Conservation (phyloP, 2,797 vertebrate species). For the Pyrrhura leucotis region DNA sequence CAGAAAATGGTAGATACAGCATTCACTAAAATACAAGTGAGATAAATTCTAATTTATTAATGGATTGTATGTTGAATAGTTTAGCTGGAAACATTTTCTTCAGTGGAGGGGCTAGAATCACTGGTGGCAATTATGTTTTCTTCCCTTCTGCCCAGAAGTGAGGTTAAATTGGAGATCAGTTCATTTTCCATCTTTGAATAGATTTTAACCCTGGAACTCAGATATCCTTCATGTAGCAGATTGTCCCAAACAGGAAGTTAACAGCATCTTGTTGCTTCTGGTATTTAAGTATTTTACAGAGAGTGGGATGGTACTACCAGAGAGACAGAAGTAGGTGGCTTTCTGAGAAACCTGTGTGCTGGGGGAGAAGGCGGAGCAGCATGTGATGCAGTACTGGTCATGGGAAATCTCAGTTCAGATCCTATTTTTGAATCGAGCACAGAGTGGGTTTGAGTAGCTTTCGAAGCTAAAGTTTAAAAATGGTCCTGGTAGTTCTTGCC, state of each 20-base stretch:
- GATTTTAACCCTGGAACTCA: background rate
- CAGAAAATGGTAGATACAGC: background rate
- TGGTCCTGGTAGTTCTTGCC: background rate
- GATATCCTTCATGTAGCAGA: background rate
- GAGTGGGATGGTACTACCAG: background rate
- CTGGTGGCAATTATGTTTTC: background rate
- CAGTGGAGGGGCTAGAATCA: background rate
- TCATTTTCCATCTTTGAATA: background rate
- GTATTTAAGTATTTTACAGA: background rate
- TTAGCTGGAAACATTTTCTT: background rate
- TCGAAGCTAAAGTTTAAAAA: background rate
- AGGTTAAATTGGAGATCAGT: background rate
- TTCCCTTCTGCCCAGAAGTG: background rate
- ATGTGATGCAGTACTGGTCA: background rate
- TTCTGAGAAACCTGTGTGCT: background rate
- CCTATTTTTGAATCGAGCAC: rapidly evolving
- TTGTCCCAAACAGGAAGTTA: background rate
- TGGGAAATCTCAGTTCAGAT: background rate
- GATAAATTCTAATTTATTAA: background rate
- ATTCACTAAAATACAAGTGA: background rate
- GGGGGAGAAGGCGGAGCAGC: rapidly evolving
- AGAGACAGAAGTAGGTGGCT: rapidly evolving
- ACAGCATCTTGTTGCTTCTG: background rate
- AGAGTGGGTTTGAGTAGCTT: background rate
- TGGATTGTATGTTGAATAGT: background rate